Base-by-base conservation (phyloP, 1,140 invertebrate species). In the Bombus vancouverensis region DNA sequence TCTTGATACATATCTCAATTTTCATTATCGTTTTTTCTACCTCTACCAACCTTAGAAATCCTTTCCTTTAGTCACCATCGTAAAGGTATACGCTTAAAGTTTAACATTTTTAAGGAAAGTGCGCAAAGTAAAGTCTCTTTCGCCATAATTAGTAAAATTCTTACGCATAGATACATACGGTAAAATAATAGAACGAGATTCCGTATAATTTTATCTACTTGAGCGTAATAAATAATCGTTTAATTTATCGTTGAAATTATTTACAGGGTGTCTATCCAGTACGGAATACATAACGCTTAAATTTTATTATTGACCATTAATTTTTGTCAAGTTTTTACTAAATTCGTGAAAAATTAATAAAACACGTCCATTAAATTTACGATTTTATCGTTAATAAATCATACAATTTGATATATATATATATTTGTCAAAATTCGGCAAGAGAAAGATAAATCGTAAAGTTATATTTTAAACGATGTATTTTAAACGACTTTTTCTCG, bases 1-100 rank as follows among this genome's bases (percentile, higher is more conserved):
- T 74, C 75, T 59, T 44, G n/a, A 77, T 53, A 57, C 74, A 44
- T 47, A 66, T 79, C 47, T 32, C 73, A 32, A 75, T 84, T 73
- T 68, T 62, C n/a, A 8, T 62, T 70, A 57, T 44, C 84, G 1
- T 42, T 62, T 73, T 44, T 44, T 44, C 22, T 25, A 0, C 9
- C 3, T 32, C n/a, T 32, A 6, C 22, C 2, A 12, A 5, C 4
- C 13, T 15, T 71, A 15, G 22, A 13, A 28, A 71, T 6, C 37
- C 47, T 1, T 28, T 39, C 15, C 12, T 59, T n/a, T 59, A 76
- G 10, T 25, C 44, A 12, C 22, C 2, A 13, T 25, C 4, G 10
- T 22, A 12, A 53, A 34, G 15, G 9, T 25, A 5, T 34, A 25
- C 2, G 0, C 10, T 6, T 62, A 22, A 12, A 8, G 6, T 62